Evolutionary conservation across 2,797 vertebrate genomes (phyloP).

Genomic region (Dermochelys coriacea): DNA sequence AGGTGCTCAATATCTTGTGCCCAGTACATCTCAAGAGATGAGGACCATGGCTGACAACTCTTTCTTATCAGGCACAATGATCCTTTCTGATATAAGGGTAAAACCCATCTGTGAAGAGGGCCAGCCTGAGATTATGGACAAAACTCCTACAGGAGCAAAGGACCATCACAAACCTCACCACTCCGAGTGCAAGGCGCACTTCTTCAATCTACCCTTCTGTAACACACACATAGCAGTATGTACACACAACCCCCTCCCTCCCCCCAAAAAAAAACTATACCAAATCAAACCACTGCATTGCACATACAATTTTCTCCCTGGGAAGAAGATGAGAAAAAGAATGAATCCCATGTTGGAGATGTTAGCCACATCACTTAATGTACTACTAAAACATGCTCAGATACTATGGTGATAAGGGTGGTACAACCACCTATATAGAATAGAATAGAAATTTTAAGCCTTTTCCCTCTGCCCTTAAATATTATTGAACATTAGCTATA

Average conservation of each 20-base stretch:
- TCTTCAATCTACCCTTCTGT: too few relatives aligned
- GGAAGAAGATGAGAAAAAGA: neutral
- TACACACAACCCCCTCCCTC: neutral
- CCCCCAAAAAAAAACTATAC: neutral
- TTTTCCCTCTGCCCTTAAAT: neutral
- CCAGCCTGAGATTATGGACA: too few relatives aligned
- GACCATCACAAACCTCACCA: too few relatives aligned
- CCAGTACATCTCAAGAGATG: too few relatives aligned
- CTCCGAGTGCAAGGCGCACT: too few relatives aligned
- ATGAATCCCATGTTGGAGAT: neutral
- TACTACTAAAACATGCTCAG: neutral
- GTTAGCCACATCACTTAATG: neutral
- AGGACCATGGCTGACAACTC: too few relatives aligned
- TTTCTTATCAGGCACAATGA: too few relatives aligned
- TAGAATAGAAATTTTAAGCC: neutral
- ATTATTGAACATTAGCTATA: neutral
- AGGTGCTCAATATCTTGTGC: too few relatives aligned
- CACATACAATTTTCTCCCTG: neutral
- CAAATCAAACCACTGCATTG: neutral
- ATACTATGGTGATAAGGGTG: too few relatives aligned
- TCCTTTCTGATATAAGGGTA: too few relatives aligned
- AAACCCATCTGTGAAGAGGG: too few relatives aligned
- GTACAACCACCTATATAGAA: neutral
- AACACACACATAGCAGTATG: neutral
- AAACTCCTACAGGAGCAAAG: too few relatives aligned